Conservation (phyloP, 1,140 invertebrate genomes). For the Drosophila athabasca region DNA sequence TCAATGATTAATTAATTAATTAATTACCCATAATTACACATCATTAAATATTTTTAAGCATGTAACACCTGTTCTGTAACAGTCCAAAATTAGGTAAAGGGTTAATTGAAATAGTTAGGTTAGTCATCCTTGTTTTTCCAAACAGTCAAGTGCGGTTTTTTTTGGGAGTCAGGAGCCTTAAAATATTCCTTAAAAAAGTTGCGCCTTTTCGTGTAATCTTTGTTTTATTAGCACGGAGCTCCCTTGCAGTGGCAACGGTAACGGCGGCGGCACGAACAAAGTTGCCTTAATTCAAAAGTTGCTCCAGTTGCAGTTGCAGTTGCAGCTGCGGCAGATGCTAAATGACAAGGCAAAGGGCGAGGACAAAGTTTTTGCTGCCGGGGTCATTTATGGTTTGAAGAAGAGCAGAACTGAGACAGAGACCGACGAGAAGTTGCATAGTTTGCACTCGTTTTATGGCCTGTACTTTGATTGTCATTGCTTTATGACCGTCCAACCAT, state of each 20-base stretch:
- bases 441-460: slow-evolving; percentile 21
- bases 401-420: neutral
- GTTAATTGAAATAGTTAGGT: no score
- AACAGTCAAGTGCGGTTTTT: no score
- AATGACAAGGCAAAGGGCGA: slow-evolving; percentile 10
- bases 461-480: slow-evolving; percentile 16
- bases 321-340: slow-evolving; percentile 1
- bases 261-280: slow-evolving; percentile 43
- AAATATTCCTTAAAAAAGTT: slow-evolving; percentile 25
- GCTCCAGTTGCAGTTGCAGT: slow-evolving; percentile 17
- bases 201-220: slow-evolving; percentile 7
- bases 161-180: neutral
- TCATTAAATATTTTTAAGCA: neutral
- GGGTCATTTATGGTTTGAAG: no score
- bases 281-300: slow-evolving; percentile 44
- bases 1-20: neutral
- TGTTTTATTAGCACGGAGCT: slow-evolving; percentile 21
- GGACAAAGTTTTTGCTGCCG: neutral
- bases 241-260: slow-evolving; percentile 11
- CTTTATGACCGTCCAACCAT: slow-evolving; percentile 27
- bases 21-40: slow-evolving; percentile 18
- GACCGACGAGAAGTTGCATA: slow-evolving; percentile 6
- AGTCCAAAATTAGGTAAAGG: neutral
- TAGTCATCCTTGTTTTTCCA: no score
- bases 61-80: slow-evolving; percentile 4